Base-by-base conservation (phyloP, 1,140 invertebrate species). In the Diorhabda elongata region DNA sequence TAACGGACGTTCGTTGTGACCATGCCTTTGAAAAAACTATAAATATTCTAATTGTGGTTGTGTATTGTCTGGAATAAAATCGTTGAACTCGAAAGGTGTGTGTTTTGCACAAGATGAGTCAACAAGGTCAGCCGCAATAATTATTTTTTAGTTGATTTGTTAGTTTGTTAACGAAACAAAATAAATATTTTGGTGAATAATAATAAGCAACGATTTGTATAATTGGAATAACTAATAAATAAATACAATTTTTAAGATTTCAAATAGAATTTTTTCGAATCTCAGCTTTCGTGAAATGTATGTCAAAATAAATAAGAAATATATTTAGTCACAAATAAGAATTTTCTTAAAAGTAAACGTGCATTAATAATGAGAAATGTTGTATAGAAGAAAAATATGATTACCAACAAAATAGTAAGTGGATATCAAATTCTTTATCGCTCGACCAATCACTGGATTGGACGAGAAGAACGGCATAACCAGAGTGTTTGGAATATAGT, bases 31-130 rank as follows among this genome's bases (percentile, higher is more conserved):
- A 52, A 52, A 52, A 8, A 52, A 26, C 26, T 9, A 52, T 52
- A 52, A 52, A 52, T 52, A 52, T 52, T 52, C 3, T 52, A 52
- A 52, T 52, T 52, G 47, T n/a, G 47, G 47, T 52, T 52, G 47
- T 52, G 47, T 52, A 52, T 52, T 52, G 47, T 52, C 47, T 52
- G 47, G 47, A 52, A n/a, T 52, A 52, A 52, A 52, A 52, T 52
- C 47, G 47, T 52, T 52, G 47, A 52, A 52, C 47, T 52, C 47
- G n/a, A 52, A 8, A 52, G n/a, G 47, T 26, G 47, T 52, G 47
- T 52, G 47, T 52, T 52, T 52, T 52, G 47, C 47, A 52, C 6
- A 52, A 52, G 47, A 52, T 52, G 47, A 52, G 47, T 52, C 47
- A 52, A 52, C 47, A 52, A 52, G 47, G 47, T 52, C 47, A 52